Conservation (phyloP, 2,113 vertebrate species). For the Danio rerio region GRCz12tu NC_133190.1:49602501-49603000, state of each 20-base stretch:
- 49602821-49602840: slow-evolving; percentile 21
- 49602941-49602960: background rate
- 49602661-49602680: slow-evolving; percentile 26
- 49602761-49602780: slow-evolving; percentile 30
- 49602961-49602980: slow-evolving; percentile 11
- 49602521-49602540: background rate
- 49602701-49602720: slow-evolving; percentile 22
- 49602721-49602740: slow-evolving; percentile 24
- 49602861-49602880: background rate
- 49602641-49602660: slow-evolving; percentile 21
- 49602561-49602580: background rate
- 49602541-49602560: background rate
- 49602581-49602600: background rate
- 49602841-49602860: background rate
- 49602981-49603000: background rate
- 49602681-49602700: slow-evolving; percentile 31
- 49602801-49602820: slow-evolving; percentile 16
- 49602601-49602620: background rate
- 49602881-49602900: background rate
- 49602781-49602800: slow-evolving; percentile 31
- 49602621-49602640: slow-evolving; percentile 26
- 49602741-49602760: slow-evolving; percentile 26
- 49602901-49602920: background rate
- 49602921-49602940: slow-evolving; percentile 17
- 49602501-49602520: too few species aligned